A percentile compares a stretch with the other conserved stretches of the same genome.
These are phyloP conservation scores for Aphrophora alni DNA, from an alignment of 2,888 invertebrate species.

Conservation along the genomic window DNA sequence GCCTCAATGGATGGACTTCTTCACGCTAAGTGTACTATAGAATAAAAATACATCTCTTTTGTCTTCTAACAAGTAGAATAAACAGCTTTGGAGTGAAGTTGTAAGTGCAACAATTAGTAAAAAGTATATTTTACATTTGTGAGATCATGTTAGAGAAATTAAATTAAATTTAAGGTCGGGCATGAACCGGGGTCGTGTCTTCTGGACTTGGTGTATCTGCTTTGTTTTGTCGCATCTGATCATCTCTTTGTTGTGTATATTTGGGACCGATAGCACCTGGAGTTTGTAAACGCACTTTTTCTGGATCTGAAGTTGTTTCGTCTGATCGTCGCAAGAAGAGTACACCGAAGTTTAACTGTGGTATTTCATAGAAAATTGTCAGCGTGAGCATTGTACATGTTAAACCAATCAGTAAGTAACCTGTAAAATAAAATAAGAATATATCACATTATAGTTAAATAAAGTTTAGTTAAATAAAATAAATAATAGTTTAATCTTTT, in stretches of 20 bases:
- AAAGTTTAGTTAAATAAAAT: background rate
- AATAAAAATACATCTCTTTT: background rate
- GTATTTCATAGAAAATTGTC: slow-evolving; percentile 87
- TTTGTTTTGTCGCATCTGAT: slow-evolving; percentile 60
- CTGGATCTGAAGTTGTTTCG: slow-evolving; percentile 64
- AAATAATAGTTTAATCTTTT: too few species aligned
- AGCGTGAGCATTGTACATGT: slow-evolving; percentile 84
- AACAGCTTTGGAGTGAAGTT: background rate
- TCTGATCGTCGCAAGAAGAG: slow-evolving; percentile 72
- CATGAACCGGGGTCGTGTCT: slow-evolving; percentile 69
- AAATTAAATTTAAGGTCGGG: slow-evolving; percentile 54
- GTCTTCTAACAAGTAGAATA: background rate
- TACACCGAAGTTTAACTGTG: slow-evolving; percentile 82
- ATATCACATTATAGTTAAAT: background rate
- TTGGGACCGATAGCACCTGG: slow-evolving; percentile 59
- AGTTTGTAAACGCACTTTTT: slow-evolving; percentile 70
- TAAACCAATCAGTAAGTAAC: slow-evolving; percentile 79
- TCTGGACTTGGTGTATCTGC: slow-evolving; percentile 76
- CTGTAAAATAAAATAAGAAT: slow-evolving; percentile 57
- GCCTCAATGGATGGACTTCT: background rate
- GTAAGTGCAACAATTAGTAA: background rate
- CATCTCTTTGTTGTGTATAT: slow-evolving; percentile 61
- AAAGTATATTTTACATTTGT: background rate
- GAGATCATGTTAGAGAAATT: background rate
- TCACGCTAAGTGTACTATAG: background rate